Base-by-base conservation (phyloP, 2,113 vertebrate species). In the Pluvialis apricaria region DNA sequence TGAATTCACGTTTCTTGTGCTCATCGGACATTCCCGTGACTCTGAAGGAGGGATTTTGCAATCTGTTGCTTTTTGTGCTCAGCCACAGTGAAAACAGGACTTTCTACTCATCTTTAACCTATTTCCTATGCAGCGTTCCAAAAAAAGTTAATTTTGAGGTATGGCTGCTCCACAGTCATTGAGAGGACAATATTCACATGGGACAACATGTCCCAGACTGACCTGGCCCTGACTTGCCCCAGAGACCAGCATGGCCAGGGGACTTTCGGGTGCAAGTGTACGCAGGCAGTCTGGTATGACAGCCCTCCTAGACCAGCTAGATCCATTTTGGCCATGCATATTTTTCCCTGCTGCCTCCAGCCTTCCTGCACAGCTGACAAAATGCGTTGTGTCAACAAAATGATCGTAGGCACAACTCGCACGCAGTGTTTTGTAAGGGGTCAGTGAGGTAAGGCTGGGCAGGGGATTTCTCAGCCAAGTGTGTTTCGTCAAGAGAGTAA, bases 361-460 rank as follows among this genome's bases (percentile, higher is more conserved):
- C 89, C 94, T 95, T 97, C 94, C 95, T 84, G 83, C 66, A 40
- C 52, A 77, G 94, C 96, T 96, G 97, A 97, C 94, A 96, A 68
- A 95, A 95, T 22, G 38, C 0, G 0, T 95, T 82, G 94, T 88
- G 91, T 91, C 95, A 95, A 88, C 36, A 60, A 36, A 92, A 73
- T 25, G 34, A 45, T 44, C 29, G 51, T 91, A 84, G 85, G 76
- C 70, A 34, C 91, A 45, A 40, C 89, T 97, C 0, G 0, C 90
- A 90, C 2, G 3, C 62, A 28, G 42, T 11, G 65, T 89, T 96
- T 93, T 82, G 92, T 77, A 81, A 81, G 88, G 96, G 95, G 91
- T 90, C 90, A 96, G 70, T 70, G 94, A 86, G 58, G 58, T 55
- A 57, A 93, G 62, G 44, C 79, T 91, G 77, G 65, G n/a, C 95